These are phyloP conservation scores for Sphecodes monilicornis DNA, from an alignment of 2,888 invertebrate species.

Conservation along the genomic window DNA sequence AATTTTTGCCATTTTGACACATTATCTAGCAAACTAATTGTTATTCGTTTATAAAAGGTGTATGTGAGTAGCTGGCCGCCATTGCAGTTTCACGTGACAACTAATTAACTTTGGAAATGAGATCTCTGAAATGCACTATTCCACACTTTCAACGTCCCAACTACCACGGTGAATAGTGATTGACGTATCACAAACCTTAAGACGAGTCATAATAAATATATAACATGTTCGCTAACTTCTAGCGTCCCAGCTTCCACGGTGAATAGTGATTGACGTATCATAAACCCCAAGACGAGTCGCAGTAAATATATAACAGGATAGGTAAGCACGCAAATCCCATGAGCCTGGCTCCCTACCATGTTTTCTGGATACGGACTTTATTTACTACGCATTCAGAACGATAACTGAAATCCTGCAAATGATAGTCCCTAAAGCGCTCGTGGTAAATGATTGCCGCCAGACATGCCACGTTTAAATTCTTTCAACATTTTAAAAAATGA, in stretches of 20 bases:
- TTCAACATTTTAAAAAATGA: not conserved
- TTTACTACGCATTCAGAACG: not conserved
- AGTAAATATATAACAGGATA: not conserved
- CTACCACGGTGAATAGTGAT: not conserved
- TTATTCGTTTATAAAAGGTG: too few relatives aligned
- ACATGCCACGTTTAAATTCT: not conserved
- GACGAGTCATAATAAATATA: conserved; percentile 4
- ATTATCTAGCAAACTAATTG: too few relatives aligned
- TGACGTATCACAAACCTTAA: conserved; percentile 7
- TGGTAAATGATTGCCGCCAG: not conserved
- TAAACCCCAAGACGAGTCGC: not conserved
- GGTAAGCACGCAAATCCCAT: not conserved
- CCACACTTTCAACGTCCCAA: not conserved
- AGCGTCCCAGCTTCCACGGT: not conserved
- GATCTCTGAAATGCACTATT: not conserved
- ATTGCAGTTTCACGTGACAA: not conserved
- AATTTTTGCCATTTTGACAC: too few relatives aligned
- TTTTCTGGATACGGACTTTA: not conserved
- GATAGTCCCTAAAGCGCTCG: not conserved
- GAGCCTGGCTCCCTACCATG: not conserved
- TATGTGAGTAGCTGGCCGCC: too few relatives aligned
- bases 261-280: conserved; percentile 8
- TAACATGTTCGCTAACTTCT: conserved; percentile 6
- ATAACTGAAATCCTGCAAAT: not conserved
- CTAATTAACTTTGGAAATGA: conserved; percentile 1